These are phyloP conservation scores for western clawed frog (Xenopus tropicalis) DNA, from an alignment of 2,113 vertebrate genomes.

Conservation along the genomic window UCB_Xtro_10.0 CM004445.2:42104501-42105000, in stretches of 20 bases:
- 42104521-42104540: no score
- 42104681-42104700: constrained; percentile 20
- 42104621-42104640: not conserved
- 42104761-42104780: constrained; percentile 7
- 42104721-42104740: constrained; percentile 4
- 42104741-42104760: not conserved
- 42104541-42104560: not conserved
- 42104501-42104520: not conserved
- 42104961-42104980: no score
- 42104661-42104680: constrained; percentile 14
- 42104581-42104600: constrained; percentile 17
- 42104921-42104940: no score
- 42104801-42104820: constrained; percentile 1
- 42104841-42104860: constrained; percentile 23
- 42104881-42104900: constrained; percentile 14
- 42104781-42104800: not conserved
- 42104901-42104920: not conserved
- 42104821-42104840: constrained; percentile 26
- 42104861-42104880: constrained; percentile 3
- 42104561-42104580: not conserved
- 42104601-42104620: constrained; percentile 17
- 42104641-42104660: constrained; percentile 31
- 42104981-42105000: no score
- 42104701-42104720: constrained; percentile 36
- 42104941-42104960: no score